These are phyloP conservation scores for Taxidea taxus DNA, from an alignment of 2,113 vertebrate species.

Conservation along the genomic window DNA sequence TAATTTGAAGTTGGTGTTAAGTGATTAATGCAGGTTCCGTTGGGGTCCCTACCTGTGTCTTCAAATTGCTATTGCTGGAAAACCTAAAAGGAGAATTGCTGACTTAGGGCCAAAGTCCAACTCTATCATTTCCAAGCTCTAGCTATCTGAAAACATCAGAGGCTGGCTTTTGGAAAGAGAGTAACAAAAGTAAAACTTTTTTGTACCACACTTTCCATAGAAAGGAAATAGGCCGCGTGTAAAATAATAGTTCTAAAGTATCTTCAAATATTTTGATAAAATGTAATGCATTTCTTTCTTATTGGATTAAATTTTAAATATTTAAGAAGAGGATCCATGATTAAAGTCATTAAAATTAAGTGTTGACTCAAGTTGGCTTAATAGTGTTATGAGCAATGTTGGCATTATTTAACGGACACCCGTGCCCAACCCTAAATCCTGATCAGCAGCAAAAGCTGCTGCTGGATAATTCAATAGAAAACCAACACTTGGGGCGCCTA, in stretches of 20 bases:
- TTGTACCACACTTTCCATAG: neutral
- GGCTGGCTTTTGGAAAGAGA: neutral
- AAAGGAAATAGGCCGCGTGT: neutral
- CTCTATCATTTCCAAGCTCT: neutral
- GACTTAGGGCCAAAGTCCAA: neutral
- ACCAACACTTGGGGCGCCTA: too few relatives aligned
- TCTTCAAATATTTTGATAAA: neutral
- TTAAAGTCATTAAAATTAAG: neutral
- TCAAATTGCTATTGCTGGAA: neutral
- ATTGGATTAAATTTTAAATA: neutral
- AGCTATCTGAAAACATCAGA: slow-evolving; percentile 28
- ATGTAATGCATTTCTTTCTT: neutral
- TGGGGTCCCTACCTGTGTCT: neutral
- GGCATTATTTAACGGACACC: neutral
- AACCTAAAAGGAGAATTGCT: neutral
- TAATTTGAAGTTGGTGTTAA: neutral
- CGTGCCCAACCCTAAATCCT: neutral
- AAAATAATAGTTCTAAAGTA: slow-evolving; percentile 24
- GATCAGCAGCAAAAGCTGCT: neutral
- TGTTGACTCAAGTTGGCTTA: neutral
- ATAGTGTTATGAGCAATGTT: neutral
- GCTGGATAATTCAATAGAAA: neutral
- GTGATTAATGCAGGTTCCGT: neutral
- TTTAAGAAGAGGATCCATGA: neutral
- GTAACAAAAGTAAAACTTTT: neutral